Conservation (phyloP, 1,140 invertebrate genomes). For the Dendroctonus ponderosae region DNA sequence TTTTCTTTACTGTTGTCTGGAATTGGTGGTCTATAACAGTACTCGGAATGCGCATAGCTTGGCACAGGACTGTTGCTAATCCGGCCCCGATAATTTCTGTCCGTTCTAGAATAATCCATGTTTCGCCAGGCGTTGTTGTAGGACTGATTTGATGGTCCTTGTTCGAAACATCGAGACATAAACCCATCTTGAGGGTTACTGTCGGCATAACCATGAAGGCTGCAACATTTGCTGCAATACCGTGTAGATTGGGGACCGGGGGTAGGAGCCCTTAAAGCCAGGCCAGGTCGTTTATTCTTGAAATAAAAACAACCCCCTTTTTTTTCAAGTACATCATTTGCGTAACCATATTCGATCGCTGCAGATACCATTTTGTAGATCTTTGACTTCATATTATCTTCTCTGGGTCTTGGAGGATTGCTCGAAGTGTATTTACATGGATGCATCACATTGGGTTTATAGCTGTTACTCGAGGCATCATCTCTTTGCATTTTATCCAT, state of each 20-base stretch:
- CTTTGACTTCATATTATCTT: constrained; percentile 24
- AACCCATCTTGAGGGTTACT: background rate
- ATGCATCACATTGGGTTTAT: constrained; percentile 1
- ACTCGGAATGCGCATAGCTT: background rate
- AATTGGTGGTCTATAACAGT: too few relatives aligned
- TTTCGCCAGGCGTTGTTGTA: background rate
- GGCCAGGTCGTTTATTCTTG: constrained; percentile 8
- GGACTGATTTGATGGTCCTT: background rate
- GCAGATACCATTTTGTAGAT: constrained; percentile 32
- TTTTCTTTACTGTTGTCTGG: too few relatives aligned
- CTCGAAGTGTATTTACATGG: constrained; percentile 15
- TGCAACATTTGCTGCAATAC: constrained; percentile 17
- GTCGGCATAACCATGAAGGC: background rate
- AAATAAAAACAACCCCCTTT: constrained; percentile 31
- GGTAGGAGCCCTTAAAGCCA: constrained; percentile 11
- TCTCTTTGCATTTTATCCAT: constrained; percentile 9
- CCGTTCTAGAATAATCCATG: background rate
- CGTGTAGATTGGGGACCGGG: constrained; percentile 6
- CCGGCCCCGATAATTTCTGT: background rate
- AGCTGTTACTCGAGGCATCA: background rate
- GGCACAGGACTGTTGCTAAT: background rate
- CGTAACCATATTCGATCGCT: constrained; percentile 33
- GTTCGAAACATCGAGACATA: background rate
- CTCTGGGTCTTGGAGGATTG: background rate
- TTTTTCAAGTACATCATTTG: constrained; percentile 29